A percentile compares a stretch with the other conserved stretches of the same genome.
Evolutionary conservation across 2,113 vertebrate genomes (phyloP).

Genomic region (Salvelinus sp.): DNA sequence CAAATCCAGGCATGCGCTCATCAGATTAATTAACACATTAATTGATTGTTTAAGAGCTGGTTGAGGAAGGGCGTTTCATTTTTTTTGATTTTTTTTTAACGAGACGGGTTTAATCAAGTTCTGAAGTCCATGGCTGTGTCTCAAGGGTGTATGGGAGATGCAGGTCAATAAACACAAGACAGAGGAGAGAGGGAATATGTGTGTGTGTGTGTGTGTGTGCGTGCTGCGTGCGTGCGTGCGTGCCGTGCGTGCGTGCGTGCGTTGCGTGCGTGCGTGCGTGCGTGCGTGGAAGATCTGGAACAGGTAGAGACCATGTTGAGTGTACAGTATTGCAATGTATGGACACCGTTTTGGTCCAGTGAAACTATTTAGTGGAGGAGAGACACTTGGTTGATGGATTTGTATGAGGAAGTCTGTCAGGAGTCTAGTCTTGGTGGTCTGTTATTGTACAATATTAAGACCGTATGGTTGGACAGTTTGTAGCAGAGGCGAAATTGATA

Average conservation of each 20-base stretch:
- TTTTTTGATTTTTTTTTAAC: background rate
- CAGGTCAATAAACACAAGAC: constrained; percentile 14
- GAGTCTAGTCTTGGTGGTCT: no score
- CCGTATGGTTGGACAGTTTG: no score
- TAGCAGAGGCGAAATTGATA: no score
- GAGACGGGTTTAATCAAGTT: constrained; percentile 27
- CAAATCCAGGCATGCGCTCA: constrained; percentile 30
- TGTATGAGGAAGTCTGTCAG: no score
- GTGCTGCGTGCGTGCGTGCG: no score
- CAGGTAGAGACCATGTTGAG: background rate
- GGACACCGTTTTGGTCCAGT: background rate
- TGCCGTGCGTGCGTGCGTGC: no score
- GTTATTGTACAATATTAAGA: no score
- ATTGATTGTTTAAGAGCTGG: constrained; percentile 55
- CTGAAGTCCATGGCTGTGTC: background rate
- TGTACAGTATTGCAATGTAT: background rate
- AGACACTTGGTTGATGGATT: no score
- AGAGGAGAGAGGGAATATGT: background rate
- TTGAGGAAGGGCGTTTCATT: constrained; percentile 41
- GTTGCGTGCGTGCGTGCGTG: no score
- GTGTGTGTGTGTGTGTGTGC: no score
- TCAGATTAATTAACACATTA: constrained; percentile 66
- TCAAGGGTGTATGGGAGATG: constrained; percentile 10
- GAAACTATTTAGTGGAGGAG: no score
- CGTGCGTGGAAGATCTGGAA: background rate